Base-by-base conservation (phyloP, 2,113 vertebrate genomes). In the Notarius lentiginosus region DNA sequence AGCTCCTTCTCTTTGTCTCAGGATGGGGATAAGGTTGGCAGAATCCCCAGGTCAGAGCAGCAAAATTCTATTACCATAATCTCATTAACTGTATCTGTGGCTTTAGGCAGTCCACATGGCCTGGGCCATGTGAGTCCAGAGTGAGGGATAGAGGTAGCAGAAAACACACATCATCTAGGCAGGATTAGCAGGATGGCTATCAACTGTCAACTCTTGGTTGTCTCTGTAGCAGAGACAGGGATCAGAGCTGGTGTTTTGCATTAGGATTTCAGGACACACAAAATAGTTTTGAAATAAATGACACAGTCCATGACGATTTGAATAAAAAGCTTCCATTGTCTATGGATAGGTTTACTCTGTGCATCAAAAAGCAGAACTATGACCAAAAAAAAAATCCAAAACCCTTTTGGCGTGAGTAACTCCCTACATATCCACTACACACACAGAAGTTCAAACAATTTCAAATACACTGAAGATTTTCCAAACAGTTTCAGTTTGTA, bases 31-130 rank as follows among this genome's bases (percentile, higher is more conserved):
- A 93, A 94, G 90, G 90, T 90, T 93, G 94, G 94, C 94, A 94
- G 90, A 72, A 84, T 92, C 91, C 91, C 89, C 91, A 92, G 94
- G 94, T 95, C 94, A 94, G 91, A 91, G 73, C 91, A 91, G 90
- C 93, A 92, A 95, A 95, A 95, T 95, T 88, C 94, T 95, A 95
- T 95, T 94, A 95, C 92, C 94, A 94, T 94, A 95, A 95, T 95
- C 94, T 92, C 93, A 95, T 95, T 95, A 95, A 95, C 92, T 93
- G 94, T 94, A 94, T 95, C 94, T 92, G 94, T 93, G 93, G 92
- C 92, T 93, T 87, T 68, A 79, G 72, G 81, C 86, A 34, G 47
- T 34, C 70, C 80, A 84, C 81, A 83, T 76, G 70, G 86, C 92
- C 92, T 89, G 88, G 91, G 79, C 92, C 90, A 87, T 87, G 85